Base-by-base conservation (phyloP, 2,113 vertebrate species). In the Pipa parva region DNA sequence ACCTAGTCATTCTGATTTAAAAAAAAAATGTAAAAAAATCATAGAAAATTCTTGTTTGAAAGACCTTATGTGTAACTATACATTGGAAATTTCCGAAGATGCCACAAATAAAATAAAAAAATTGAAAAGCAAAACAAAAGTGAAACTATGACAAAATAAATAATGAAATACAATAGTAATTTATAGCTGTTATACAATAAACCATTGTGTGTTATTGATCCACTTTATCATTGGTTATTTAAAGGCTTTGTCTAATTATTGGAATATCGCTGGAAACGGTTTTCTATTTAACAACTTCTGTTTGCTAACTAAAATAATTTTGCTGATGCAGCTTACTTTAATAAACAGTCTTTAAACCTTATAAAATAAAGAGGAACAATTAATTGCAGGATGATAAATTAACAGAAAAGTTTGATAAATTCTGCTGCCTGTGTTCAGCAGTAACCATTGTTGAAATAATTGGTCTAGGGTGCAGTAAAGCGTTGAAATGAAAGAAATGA, bases 311-410 rank as follows among this genome's bases (percentile, higher is more conserved):
- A 13, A 26, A 52, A 52, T 52, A 6, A 25, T 24, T 17, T 10
- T 17, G 15, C 13, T 52, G 21, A 27, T 15, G 50, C 50, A 7
- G 15, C 24, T 7, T 10, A 24, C 24, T 28, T 52, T 52, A 25
- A 31, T 59, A 59, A 59, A 67, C 36, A 27, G 42, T 59, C n/a
- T 37, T 33, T 67, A 24, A 59, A 13, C 15, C 20, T 45, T 49
- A 54, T 59, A 26, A 59, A 49, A 36, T 17, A 55, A 64, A 55
- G 31, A 27, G 27, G 29, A 50, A 29, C 55, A 59, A 67, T 58
- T 67, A 67, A 67, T 67, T 67, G 50, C 45, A 31, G 12, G 21
- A 50, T 59, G 54, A 59, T 59, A 36, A 59, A 59, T 36, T 48
- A 50, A 15, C 25, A 6, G 10, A 50, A 59, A 20, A 37, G 46